Conservation (phyloP, 2,113 vertebrate genomes). For the Muntiacus reevesi region DNA sequence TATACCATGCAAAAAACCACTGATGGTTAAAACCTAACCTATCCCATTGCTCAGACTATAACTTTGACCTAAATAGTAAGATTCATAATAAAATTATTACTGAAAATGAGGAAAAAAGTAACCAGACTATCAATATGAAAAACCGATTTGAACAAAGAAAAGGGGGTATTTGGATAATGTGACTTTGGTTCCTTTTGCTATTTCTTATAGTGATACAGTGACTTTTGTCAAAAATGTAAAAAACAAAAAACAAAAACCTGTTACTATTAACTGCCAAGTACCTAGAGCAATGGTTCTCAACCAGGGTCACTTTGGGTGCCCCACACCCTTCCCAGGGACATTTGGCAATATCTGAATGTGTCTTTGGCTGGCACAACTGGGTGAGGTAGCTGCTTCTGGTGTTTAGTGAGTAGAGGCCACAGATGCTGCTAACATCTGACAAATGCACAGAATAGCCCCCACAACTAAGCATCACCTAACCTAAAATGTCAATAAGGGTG, state of each 20-base stretch:
- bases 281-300: not conserved
- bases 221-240: slow-evolving; percentile 21
- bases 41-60: not conserved
- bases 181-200: slow-evolving; percentile 31
- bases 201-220: not conserved
- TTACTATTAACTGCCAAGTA: not conserved
- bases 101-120: not conserved
- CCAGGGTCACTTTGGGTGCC: not conserved
- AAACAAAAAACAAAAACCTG: not conserved
- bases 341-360: not conserved
- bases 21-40: slow-evolving; percentile 25
- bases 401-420: not conserved
- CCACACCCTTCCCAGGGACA: not conserved
- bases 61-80: not conserved
- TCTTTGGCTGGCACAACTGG: not conserved
- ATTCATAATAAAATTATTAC: slow-evolving; percentile 23
- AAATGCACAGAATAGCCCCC: not conserved
- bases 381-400: not conserved
- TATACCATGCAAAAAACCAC: not conserved
- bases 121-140: slow-evolving; percentile 7
- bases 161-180: not conserved
- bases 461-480: not conserved
- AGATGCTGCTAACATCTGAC: not conserved
- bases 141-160: not conserved
- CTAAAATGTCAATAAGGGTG: not conserved